These are phyloP conservation scores for Cygnus olor DNA, from an alignment of 2,797 vertebrate genomes.

Conservation along the genomic window DNA sequence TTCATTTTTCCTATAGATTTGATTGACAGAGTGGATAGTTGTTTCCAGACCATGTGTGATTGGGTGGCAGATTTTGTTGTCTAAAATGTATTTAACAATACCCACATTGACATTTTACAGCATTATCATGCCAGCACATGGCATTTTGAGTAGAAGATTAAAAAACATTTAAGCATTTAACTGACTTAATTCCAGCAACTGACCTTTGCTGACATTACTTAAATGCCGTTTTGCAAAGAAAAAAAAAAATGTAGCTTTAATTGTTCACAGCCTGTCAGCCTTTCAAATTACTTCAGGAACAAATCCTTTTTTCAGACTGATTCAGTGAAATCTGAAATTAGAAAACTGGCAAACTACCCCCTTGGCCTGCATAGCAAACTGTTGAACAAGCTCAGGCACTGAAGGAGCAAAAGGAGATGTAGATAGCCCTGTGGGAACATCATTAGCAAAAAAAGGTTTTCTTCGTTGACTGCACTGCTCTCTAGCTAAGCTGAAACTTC, in stretches of 20 bases:
- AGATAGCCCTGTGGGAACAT: not conserved
- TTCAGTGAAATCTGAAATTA: not conserved
- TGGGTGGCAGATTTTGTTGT: not conserved
- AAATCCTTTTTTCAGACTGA: not conserved
- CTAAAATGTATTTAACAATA: not conserved
- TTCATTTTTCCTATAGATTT: not conserved
- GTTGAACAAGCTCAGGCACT: not conserved
- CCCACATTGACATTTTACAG: not conserved
- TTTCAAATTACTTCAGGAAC: not conserved
- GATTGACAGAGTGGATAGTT: not conserved
- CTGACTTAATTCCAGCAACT: conserved; percentile 13
- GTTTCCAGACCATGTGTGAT: not conserved
- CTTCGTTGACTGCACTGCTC: not conserved
- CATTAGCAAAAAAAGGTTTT: not conserved
- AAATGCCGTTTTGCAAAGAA: not conserved
- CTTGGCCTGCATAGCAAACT: not conserved
- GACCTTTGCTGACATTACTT: conserved; percentile 6
- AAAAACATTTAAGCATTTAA: conserved; percentile 20
- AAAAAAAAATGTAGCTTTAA: not conserved
- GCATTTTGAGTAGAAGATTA: not conserved
- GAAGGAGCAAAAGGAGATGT: not conserved
- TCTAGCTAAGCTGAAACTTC: not conserved
- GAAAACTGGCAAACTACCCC: not conserved
- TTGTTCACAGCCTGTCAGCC: not conserved
- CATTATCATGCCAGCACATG: not conserved